phyloP scores from a whole-genome alignment of 2,113 vertebrate species.

The Tympanuchus pallidicinctus region DNA sequence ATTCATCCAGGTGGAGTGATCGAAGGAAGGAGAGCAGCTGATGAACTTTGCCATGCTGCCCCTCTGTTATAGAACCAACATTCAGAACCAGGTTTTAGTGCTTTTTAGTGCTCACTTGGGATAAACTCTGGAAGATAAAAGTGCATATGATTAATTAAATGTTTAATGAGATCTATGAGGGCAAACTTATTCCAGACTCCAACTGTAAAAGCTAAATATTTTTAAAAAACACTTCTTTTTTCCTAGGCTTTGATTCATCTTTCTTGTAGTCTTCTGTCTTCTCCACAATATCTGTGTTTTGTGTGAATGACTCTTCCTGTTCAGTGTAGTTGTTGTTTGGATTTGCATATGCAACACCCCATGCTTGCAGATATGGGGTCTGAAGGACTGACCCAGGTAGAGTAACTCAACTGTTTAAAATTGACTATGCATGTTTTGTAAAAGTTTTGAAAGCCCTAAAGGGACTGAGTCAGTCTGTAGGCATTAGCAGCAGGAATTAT shows the following conservation, averaged over 20 bases:
- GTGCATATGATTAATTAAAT: neutral
- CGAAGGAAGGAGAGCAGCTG: neutral
- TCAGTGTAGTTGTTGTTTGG: neutral
- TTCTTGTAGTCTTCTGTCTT: neutral
- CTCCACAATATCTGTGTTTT: neutral
- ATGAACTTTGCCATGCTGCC: neutral
- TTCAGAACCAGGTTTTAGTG: neutral
- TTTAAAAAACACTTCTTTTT: neutral
- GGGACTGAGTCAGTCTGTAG: neutral
- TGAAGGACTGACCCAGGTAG: neutral
- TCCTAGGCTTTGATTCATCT: constrained; percentile 4
- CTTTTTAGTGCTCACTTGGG: neutral
- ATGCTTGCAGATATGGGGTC: neutral
- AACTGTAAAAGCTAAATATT: neutral
- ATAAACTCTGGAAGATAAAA: neutral
- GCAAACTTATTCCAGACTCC: neutral
- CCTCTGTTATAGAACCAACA: neutral
- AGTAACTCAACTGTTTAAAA: neutral
- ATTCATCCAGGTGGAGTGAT: neutral
- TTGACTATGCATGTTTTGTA: neutral
- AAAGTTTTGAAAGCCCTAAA: neutral
- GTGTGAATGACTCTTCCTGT: neutral
- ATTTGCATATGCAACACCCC: neutral
- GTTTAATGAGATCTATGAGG: neutral
- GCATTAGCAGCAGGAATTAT: neutral